Evolutionary conservation across 1,140 invertebrate genomes (phyloP).

Genomic region (Scylla paramamosain): DNA sequence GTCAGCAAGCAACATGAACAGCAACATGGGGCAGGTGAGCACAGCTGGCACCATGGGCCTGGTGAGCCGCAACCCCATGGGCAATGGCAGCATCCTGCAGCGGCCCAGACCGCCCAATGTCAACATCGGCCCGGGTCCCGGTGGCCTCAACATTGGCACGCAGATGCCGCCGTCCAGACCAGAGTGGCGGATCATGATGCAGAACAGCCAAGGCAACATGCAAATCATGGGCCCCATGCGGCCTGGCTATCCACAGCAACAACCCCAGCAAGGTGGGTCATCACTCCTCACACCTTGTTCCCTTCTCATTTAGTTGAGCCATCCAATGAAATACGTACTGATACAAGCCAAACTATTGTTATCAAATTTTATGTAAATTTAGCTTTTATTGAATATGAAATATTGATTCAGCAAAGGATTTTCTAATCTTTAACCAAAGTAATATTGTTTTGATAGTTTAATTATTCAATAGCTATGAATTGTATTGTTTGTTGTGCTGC

Average conservation of each 20-base stretch:
- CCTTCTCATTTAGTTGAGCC: background rate
- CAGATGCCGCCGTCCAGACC: conserved; percentile 74
- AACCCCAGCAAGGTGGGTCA: conserved; percentile 73
- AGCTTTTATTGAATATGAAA: no score
- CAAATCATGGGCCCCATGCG: conserved; percentile 71
- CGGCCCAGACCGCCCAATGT: conserved; percentile 75
- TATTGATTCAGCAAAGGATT: no score
- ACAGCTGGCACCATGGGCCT: conserved; percentile 62
- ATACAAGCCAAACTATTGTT: no score
- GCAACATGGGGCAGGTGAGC: conserved; percentile 60
- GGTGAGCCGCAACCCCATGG: conserved; percentile 65
- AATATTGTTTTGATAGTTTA: no score
- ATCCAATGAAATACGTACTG: background rate
- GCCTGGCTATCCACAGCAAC: conserved; percentile 75
- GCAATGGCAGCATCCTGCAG: conserved; percentile 63
- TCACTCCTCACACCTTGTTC: background rate
- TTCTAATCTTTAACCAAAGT: no score
- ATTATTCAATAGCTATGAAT: no score
- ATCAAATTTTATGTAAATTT: no score
- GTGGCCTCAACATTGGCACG: conserved; percentile 72
- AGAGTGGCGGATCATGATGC: conserved; percentile 77
- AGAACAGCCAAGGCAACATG: conserved; percentile 70
- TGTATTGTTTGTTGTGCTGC: background rate
- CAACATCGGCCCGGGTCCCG: conserved; percentile 73
- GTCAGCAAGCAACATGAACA: conserved; percentile 69